Percentiles rank a stretch among this genome's conserved stretches.
phyloP scores from a whole-genome alignment of 2,797 vertebrate genomes.

The Gambelia wislizenii region DNA sequence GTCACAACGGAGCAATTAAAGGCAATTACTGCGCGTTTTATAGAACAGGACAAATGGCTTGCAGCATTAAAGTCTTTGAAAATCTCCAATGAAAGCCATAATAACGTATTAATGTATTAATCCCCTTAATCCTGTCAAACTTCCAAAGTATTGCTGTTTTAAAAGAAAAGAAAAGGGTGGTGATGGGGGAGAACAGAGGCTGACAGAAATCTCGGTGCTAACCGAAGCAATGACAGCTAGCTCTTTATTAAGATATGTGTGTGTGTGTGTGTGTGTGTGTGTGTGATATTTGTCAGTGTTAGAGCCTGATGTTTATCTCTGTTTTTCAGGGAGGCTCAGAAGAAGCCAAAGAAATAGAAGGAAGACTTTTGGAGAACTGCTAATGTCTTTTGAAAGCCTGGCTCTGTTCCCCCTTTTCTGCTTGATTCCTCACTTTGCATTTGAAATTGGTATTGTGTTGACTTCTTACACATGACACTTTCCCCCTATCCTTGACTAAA shows the following conservation, averaged over 20 bases:
- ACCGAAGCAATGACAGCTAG: constrained; percentile 3
- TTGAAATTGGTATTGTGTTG: background rate
- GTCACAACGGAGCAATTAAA: constrained; percentile 76
- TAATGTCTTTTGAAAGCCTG: background rate
- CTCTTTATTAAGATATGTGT: background rate
- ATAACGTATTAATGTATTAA: constrained; percentile 81
- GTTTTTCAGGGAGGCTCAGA: background rate
- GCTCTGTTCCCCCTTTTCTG: background rate
- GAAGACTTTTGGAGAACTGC: background rate
- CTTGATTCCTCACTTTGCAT: background rate
- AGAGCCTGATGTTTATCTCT: background rate
- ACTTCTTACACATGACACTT: background rate
- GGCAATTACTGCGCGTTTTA: constrained; percentile 75
- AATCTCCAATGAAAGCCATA: constrained; percentile 76
- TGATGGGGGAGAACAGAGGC: background rate
- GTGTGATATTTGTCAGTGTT: background rate
- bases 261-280: too few species aligned
- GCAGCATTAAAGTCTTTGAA: constrained; percentile 71
- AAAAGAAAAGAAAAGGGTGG: background rate
- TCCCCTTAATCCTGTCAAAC: constrained; percentile 80
- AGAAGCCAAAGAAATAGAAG: background rate
- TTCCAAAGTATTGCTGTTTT: constrained; percentile 60
- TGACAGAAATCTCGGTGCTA: constrained; percentile 49
- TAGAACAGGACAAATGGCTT: constrained; percentile 76
- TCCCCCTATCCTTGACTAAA: background rate